Evolutionary conservation across 2,888 invertebrate genomes (phyloP).

Genomic region (Pheosia tremula): DNA sequence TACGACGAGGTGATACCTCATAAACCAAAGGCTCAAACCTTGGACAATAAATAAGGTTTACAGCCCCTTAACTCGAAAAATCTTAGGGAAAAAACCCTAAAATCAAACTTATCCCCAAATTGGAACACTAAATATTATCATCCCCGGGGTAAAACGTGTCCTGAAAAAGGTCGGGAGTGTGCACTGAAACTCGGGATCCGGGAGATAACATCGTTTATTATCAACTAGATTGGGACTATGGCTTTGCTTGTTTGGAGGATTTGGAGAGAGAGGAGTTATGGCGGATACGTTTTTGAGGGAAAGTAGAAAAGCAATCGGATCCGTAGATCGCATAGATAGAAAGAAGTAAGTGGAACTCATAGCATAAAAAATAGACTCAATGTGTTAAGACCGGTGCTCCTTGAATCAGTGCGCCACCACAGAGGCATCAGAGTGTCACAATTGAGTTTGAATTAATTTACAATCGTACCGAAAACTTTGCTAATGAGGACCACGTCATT

Average conservation of each 20-base stretch:
- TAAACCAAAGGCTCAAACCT: slow-evolving; percentile 1
- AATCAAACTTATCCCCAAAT: slow-evolving; percentile 41
- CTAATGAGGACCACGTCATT: no score
- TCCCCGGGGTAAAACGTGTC: slow-evolving; percentile 31
- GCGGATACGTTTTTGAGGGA: no score
- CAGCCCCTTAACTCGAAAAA: slow-evolving; percentile 19
- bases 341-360: no score
- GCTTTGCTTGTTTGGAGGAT: slow-evolving; percentile 12
- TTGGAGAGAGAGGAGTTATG: background rate
- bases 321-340: no score
- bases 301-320: no score
- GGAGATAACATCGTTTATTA: slow-evolving; percentile 40
- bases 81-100: slow-evolving; percentile 31
- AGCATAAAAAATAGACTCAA: no score
- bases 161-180: slow-evolving; percentile 36
- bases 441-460: no score
- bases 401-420: no score
- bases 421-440: no score
- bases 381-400: no score
- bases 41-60: slow-evolving; percentile 11
- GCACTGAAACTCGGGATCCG: slow-evolving; percentile 28
- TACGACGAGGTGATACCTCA: no score
- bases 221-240: slow-evolving; percentile 27
- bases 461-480: no score
- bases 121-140: slow-evolving; percentile 48